Conservation (phyloP, 2,888 invertebrate species). For the Halictus quadricinctus region DNA sequence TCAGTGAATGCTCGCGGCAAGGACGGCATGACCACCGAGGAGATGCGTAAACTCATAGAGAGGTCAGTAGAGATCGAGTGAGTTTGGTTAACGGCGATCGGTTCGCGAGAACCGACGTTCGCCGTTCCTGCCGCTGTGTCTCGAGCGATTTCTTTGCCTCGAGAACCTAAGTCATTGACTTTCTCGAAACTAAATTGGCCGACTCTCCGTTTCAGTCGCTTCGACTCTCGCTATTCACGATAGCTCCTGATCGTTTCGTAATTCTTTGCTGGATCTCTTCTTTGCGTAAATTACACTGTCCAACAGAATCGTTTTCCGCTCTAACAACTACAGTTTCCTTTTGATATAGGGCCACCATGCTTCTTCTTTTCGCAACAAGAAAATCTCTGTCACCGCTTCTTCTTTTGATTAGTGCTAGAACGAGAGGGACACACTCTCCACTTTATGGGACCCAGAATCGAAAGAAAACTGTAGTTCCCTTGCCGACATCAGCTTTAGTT, state of each 20-base stretch:
- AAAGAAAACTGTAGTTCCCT: background rate
- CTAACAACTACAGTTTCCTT: background rate
- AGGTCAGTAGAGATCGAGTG: conserved; percentile 88
- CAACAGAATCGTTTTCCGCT: background rate
- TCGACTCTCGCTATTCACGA: conserved; percentile 32
- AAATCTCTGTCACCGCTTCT: too few species aligned
- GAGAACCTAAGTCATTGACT: conserved; percentile 52
- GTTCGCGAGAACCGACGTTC: conserved; percentile 28
- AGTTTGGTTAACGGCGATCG: conserved; percentile 68
- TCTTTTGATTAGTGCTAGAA: too few species aligned
- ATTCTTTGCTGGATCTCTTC: conserved; percentile 47
- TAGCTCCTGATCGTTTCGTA: conserved; percentile 28
- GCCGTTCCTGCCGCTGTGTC: conserved; percentile 69
- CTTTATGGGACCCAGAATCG: too few species aligned
- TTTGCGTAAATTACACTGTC: conserved; percentile 17
- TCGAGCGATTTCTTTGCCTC: conserved; percentile 63
- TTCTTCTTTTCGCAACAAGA: too few species aligned
- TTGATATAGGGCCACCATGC: too few species aligned
- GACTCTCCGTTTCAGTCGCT: conserved; percentile 36
- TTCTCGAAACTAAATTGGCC: conserved; percentile 49
- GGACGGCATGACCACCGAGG: conserved; percentile 97
- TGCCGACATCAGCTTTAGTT: too few species aligned
- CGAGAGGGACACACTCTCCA: too few species aligned
- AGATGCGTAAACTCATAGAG: conserved; percentile 98
- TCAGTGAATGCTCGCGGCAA: conserved; percentile 88